phyloP scores from a whole-genome alignment of 2,113 vertebrate genomes.

The Myocastor coypus region DNA sequence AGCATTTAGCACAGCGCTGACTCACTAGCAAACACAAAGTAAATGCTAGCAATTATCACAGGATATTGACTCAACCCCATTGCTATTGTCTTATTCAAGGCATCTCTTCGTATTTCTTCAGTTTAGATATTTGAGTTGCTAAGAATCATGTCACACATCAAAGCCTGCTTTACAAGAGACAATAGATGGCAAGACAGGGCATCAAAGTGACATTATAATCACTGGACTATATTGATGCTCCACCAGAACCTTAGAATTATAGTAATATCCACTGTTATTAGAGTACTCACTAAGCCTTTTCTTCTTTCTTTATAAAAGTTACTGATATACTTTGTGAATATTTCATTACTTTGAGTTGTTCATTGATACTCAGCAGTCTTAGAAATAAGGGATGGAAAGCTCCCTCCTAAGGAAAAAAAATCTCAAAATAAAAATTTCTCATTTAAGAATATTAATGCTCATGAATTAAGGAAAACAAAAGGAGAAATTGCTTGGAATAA shows the following conservation, averaged over 20 bases:
- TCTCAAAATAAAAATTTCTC: conserved; percentile 67
- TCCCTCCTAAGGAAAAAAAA: conserved; percentile 12
- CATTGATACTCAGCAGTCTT: not conserved
- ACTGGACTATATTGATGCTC: not conserved
- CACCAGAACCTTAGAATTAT: not conserved
- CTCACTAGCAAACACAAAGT: not conserved
- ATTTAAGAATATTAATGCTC: conserved; percentile 79
- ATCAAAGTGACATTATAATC: not conserved
- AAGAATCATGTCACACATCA: not conserved
- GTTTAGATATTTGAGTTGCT: not conserved
- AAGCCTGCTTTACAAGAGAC: not conserved
- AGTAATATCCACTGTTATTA: not conserved
- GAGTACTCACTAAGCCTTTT: not conserved
- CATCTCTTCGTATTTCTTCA: not conserved
- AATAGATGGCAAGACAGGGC: not conserved
- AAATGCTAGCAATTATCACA: not conserved
- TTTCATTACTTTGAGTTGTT: conserved; percentile 15
- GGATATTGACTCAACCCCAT: fast-evolving
- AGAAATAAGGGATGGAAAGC: not conserved
- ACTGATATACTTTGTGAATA: not conserved
- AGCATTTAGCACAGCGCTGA: not conserved
- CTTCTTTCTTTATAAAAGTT: conserved; percentile 4
- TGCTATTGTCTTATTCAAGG: not conserved
- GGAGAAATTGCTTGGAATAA: conserved; percentile 78
- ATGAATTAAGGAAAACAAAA: conserved; percentile 80